A percentile compares a stretch with the other conserved stretches of the same genome.
Conservation (phyloP, 1,140 invertebrate genomes). For the Mercenaria mercenaria region DNA sequence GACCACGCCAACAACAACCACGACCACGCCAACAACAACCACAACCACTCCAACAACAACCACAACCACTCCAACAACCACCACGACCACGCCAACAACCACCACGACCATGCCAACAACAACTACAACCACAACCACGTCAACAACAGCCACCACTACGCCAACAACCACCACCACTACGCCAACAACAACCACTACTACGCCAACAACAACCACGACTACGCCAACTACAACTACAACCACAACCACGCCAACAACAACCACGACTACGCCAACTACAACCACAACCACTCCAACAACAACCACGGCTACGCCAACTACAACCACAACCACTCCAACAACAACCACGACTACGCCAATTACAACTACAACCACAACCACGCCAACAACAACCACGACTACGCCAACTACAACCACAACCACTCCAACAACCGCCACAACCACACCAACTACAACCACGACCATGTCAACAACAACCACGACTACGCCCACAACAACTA, state of each 20-base stretch:
- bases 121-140: neutral
- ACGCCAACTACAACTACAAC: neutral
- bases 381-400: neutral
- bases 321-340: neutral
- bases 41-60: neutral
- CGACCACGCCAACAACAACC: neutral
- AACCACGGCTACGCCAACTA: neutral
- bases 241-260: neutral
- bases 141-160: neutral
- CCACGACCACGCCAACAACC: neutral
- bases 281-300: neutral
- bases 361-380: neutral
- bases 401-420: constrained; percentile 2
- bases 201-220: neutral
- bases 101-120: neutral
- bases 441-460: neutral
- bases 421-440: neutral
- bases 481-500: neutral
- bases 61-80: neutral
- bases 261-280: neutral
- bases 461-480: neutral
- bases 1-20: neutral
- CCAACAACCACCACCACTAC: neutral
- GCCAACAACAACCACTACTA: neutral
- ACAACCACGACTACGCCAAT: neutral